Evolutionary conservation across 2,113 vertebrate species (phyloP), one percentile per base, ranked within the genome.

Genomic region (Carassius auratus): DNA sequence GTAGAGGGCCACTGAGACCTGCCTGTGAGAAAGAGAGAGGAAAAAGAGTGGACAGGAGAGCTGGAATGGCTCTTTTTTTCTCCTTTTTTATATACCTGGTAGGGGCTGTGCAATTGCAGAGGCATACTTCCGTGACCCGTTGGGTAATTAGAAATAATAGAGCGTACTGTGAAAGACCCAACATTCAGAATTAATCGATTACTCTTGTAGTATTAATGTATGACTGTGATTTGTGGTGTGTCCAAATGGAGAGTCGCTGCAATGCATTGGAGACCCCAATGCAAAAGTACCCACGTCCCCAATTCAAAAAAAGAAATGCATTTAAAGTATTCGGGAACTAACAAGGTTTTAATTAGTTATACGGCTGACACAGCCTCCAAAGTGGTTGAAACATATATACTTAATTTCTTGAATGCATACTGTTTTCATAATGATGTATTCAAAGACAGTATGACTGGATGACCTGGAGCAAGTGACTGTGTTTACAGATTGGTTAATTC

Each of bases 121-220:
- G 66, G 88, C 83, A 78, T 83, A 89, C 85, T 87, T 89, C 79
- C 84, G 64, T 87, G 83, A 89, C 78, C 88, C 81, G 83, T 81
- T 83, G 86, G 88, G 86, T 89, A 89, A 89, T 89, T 89, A 89
- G 79, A 89, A 87, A 89, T 89, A 89, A 89, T 89, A 87, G 86
- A 85, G 86, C 83, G 85, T 87, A 85, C 77, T 85, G 78, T 77
- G 74, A 85, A 89, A 79, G 86, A 61, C 85, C 83, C 79, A 85
- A 83, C 86, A 85, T 83, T 83, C 79, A 85, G 86, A 89, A 85
- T 89, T 83, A 89, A 89, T 89, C 88, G 88, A 89, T 89, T 89
- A 85, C 86, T 85, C 83, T 85, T 85, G 86, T 89, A 82, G 79
- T 82, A 81, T 89, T 89, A 85, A 87, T 85, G 83, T 85, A 89